phyloP scores from a whole-genome alignment of 2,113 vertebrate species.

The Epinephelus moara region DNA sequence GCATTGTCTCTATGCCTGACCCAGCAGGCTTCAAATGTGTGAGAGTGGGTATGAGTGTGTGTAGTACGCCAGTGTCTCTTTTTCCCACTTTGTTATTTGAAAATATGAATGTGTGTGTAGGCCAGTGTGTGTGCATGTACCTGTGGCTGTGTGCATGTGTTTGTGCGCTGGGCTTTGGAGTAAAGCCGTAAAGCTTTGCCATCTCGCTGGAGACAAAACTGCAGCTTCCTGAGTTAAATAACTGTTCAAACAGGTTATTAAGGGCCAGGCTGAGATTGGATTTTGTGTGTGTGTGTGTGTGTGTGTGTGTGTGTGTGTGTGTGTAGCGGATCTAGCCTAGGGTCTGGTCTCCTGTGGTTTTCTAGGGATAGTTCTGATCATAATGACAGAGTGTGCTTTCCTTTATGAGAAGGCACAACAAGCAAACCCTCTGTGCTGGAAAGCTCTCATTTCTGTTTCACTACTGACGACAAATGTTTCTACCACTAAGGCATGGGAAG shows the following conservation, averaged over 20 bases:
- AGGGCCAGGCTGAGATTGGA: conserved; percentile 32
- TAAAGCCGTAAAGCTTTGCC: conserved; percentile 24
- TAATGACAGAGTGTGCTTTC: conserved; percentile 73
- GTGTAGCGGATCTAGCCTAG: conserved; percentile 23
- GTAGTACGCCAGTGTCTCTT: conserved; percentile 2
- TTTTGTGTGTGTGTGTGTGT: conserved; percentile 46
- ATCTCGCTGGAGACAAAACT: conserved; percentile 45
- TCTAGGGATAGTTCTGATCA: conserved; percentile 59
- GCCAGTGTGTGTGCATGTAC: conserved; percentile 26
- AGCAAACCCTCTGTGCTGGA: conserved; percentile 47
- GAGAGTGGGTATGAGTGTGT: conserved; percentile 8
- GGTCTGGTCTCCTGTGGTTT: conserved; percentile 51
- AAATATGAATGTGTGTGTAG: conserved; percentile 21
- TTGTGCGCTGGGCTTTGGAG: conserved; percentile 14
- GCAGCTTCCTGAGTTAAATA: conserved; percentile 57
- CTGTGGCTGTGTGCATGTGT: conserved; percentile 36
- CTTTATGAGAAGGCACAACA: conserved; percentile 69
- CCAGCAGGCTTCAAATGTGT: conserved; percentile 40
- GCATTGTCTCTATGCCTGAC: conserved; percentile 61
- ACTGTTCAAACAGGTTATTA: conserved; percentile 65
- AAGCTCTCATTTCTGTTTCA: conserved; percentile 51
- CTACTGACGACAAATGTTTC: conserved; percentile 45
- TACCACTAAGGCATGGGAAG: conserved; percentile 21
- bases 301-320: conserved; percentile 18
- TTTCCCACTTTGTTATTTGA: not conserved